Conservation (phyloP, 2,888 invertebrate genomes). For the Drosophila formosana region DNA sequence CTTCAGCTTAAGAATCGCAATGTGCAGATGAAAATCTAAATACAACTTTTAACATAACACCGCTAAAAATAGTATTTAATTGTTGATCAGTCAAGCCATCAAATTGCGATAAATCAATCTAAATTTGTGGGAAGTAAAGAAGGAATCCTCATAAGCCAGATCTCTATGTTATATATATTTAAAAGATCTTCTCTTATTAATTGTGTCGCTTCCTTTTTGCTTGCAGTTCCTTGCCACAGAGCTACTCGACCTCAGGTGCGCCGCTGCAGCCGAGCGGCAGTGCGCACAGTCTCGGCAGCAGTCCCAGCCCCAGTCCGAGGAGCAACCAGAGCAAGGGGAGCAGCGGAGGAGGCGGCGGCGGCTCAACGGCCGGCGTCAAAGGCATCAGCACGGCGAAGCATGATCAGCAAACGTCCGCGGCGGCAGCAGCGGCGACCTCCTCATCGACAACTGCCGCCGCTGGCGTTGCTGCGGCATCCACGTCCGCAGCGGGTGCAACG, state of each 20-base stretch:
- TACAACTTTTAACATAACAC: too few species aligned
- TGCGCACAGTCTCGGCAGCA: slow-evolving; percentile 76
- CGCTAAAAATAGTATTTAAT: too few species aligned
- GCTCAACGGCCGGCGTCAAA: slow-evolving; percentile 44
- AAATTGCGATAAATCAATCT: too few species aligned
- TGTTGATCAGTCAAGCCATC: too few species aligned
- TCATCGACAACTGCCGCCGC: slow-evolving; percentile 48
- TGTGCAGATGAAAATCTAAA: too few species aligned
- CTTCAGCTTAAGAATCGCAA: too few species aligned
- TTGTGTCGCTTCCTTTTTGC: background rate
- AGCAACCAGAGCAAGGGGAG: slow-evolving; percentile 44
- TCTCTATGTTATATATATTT: too few species aligned
- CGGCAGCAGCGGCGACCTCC: slow-evolving; percentile 51
- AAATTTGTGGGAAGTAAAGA: too few species aligned
- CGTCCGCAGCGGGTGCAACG: slow-evolving; percentile 28
- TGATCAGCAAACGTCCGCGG: slow-evolving; percentile 55
- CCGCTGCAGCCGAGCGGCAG: slow-evolving; percentile 73
- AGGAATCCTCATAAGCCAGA: too few species aligned
- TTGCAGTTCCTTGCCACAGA: slow-evolving; percentile 66
- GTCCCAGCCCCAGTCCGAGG: slow-evolving; percentile 50
- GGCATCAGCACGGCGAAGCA: slow-evolving; percentile 75
- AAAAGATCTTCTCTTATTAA: background rate
- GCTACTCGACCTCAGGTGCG: slow-evolving; percentile 61
- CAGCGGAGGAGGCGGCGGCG: slow-evolving; percentile 12
- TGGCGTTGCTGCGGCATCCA: slow-evolving; percentile 36